A percentile compares a stretch with the other conserved stretches of the same genome.
These are phyloP conservation scores for Etheostoma nigrum DNA, from an alignment of 2,797 vertebrate species.

Conservation along the genomic window DNA sequence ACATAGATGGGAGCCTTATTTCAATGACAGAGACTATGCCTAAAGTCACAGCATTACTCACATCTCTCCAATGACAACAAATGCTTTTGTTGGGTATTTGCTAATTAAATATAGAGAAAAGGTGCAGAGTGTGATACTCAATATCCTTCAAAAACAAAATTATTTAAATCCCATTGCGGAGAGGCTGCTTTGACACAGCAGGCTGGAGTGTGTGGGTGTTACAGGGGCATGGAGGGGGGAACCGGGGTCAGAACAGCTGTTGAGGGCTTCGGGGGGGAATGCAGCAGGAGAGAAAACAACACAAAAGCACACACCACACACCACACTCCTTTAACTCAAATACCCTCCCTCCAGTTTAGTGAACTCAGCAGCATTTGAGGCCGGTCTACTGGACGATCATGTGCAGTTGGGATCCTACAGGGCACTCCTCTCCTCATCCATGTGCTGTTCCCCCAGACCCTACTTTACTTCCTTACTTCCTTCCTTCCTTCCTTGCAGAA, in stretches of 20 bases:
- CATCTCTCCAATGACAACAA: constrained; percentile 51
- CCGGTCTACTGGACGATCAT: constrained; percentile 16
- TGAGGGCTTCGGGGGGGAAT: constrained; percentile 5
- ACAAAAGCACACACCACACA: constrained; percentile 17
- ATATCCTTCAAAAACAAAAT: constrained; percentile 44
- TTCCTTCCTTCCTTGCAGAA: background rate
- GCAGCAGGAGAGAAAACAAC: constrained; percentile 12
- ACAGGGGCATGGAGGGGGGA: constrained; percentile 37
- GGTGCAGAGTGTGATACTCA: constrained; percentile 11
- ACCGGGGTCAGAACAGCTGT: constrained; percentile 46
- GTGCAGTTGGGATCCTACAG: constrained; percentile 21
- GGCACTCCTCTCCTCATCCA: constrained; percentile 43
- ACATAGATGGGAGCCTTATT: constrained; percentile 15
- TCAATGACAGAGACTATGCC: constrained; percentile 17
- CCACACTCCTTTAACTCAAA: constrained; percentile 30
- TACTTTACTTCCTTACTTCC: background rate
- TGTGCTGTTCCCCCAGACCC: constrained; percentile 32
- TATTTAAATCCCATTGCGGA: constrained; percentile 34
- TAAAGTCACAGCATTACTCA: constrained; percentile 45
- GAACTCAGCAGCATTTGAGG: constrained; percentile 39
- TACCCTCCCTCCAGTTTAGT: constrained; percentile 19
- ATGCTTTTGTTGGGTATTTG: constrained; percentile 33
- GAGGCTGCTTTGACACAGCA: constrained; percentile 37
- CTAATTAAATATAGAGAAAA: constrained; percentile 40
- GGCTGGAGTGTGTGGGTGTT: constrained; percentile 61